Conservation (phyloP, 2,888 invertebrate species). For the Thymelicus lineola region DNA sequence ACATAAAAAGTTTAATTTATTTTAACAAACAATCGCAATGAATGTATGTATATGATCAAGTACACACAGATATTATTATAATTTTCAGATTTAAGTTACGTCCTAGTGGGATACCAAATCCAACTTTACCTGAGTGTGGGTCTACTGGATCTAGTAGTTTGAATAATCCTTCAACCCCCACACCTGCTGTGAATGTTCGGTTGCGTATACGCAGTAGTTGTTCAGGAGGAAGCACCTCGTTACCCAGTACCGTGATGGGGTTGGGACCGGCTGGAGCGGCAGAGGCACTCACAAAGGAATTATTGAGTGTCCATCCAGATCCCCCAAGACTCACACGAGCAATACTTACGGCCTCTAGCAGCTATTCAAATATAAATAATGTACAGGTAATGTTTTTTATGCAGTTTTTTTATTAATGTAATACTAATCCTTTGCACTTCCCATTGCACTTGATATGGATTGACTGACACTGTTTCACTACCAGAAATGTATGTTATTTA, state of each 20-base stretch:
- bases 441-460: too few relatives aligned
- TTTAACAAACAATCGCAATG: too few relatives aligned
- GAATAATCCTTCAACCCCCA: conserved; percentile 55
- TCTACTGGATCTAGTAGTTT: conserved; percentile 72
- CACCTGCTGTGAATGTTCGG: conserved; percentile 61
- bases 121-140: conserved; percentile 78
- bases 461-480: too few relatives aligned
- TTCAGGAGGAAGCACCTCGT: conserved; percentile 67
- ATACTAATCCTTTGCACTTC: neutral
- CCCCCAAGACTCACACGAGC: conserved; percentile 82
- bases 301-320: conserved; percentile 77
- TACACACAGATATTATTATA: conserved; percentile 25
- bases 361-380: conserved; percentile 74
- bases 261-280: conserved; percentile 70
- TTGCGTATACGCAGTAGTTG: conserved; percentile 69
- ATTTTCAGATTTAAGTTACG: conserved; percentile 81
- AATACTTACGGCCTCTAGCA: conserved; percentile 82
- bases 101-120: conserved; percentile 76
- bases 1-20: too few relatives aligned
- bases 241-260: conserved; percentile 67
- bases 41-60: too few relatives aligned
- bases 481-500: too few relatives aligned
- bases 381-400: conserved; percentile 64
- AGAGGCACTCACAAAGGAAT: conserved; percentile 71
- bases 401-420: neutral